Evolutionary conservation across 2,113 vertebrate species (phyloP).

Genomic region (Lonchura striata): DNA sequence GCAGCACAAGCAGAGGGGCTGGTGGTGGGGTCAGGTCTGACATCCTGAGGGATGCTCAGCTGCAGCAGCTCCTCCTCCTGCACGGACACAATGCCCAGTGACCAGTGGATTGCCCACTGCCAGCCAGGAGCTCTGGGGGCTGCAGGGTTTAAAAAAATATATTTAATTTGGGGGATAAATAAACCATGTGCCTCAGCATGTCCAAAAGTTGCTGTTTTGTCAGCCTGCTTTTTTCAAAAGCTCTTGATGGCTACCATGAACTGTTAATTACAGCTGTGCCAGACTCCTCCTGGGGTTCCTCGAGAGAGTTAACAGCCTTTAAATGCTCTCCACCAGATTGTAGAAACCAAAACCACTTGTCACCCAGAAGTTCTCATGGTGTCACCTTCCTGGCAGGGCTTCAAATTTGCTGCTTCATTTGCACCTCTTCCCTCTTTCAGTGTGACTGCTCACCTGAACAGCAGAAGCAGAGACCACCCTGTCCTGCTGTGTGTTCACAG

Average conservation of each 20-base stretch:
- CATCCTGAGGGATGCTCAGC: not conserved
- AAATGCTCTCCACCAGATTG: not conserved
- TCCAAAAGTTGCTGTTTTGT: not conserved
- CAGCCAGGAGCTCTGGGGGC: not conserved
- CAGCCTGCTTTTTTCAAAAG: not conserved
- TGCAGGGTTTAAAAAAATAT: not conserved
- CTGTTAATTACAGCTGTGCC: not conserved
- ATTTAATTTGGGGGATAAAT: not conserved
- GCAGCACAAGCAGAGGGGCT: not conserved
- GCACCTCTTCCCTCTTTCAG: not conserved
- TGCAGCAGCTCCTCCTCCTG: not conserved
- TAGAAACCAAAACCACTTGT: not conserved
- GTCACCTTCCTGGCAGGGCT: not conserved
- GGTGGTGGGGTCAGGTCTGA: fast-evolving
- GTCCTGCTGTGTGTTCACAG: not conserved
- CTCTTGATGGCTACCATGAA: not conserved
- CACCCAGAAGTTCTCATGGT: not conserved
- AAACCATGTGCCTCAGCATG: not conserved
- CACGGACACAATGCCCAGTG: fast-evolving
- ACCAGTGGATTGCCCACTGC: not conserved
- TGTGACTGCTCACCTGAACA: not conserved
- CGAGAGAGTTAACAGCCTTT: not conserved
- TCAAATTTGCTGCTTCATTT: not conserved
- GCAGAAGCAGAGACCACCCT: not conserved
- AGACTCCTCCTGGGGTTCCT: not conserved